These are phyloP conservation scores for Notolabrus celidotus DNA, from an alignment of 2,797 vertebrate genomes.

Conservation along the genomic window DNA sequence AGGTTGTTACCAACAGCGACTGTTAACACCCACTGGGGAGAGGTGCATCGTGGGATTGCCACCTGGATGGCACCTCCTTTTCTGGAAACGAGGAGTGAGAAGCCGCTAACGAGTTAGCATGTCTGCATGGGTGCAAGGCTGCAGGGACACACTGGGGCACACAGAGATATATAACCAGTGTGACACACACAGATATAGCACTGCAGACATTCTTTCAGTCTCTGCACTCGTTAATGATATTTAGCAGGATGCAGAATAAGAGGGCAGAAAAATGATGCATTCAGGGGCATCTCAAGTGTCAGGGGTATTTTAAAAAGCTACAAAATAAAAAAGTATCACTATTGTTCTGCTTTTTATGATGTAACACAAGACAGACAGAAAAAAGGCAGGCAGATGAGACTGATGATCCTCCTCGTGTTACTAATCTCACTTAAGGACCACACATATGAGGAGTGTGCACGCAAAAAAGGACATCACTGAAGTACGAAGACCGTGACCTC, in stretches of 20 bases:
- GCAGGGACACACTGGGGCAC: constrained; percentile 29
- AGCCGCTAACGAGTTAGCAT: constrained; percentile 85
- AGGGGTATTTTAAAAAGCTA: background rate
- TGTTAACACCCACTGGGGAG: constrained; percentile 58
- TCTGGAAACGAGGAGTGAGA: constrained; percentile 81
- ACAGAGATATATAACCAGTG: constrained; percentile 16
- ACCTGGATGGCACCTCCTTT: constrained; percentile 82
- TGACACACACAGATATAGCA: constrained; percentile 2
- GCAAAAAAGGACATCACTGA: constrained; percentile 5
- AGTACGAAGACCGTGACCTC: background rate
- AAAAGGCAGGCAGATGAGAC: background rate
- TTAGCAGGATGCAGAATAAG: background rate
- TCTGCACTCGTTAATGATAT: constrained; percentile 56
- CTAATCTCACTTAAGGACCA: constrained; percentile 13
- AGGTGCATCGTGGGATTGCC: constrained; percentile 77
- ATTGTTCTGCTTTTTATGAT: background rate
- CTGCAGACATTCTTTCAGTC: constrained; percentile 47
- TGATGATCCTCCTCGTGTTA: constrained; percentile 3
- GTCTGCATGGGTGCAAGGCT: constrained; percentile 81
- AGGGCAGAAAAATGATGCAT: background rate
- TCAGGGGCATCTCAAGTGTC: constrained; percentile 1
- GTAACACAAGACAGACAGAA: background rate
- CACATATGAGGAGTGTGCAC: background rate
- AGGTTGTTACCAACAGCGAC: constrained; percentile 61
- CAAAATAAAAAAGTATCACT: background rate